Evolutionary conservation across 2,888 invertebrate genomes (phyloP), one percentile per base, ranked within the genome.

Genomic region (Chaetogeoica ovagalla): DNA sequence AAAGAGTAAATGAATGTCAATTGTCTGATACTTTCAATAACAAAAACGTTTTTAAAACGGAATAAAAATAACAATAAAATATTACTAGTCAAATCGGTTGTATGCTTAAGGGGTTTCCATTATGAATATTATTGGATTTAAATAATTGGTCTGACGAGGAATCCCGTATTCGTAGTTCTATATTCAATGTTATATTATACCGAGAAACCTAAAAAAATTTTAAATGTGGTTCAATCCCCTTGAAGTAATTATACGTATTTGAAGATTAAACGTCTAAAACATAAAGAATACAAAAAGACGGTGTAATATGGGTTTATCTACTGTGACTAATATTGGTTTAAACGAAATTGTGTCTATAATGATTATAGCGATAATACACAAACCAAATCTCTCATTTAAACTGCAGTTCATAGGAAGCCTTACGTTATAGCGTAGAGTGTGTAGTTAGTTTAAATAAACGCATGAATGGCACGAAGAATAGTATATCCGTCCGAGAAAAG

Each of bases 41-140:
- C n/a, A 7, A n/a, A 7, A n/a, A 59, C 37, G 37, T 23, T 17
- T n/a, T 11, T 19, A 39, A 65, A 39, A 39, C n/a, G 65, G 3
- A 11, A 43, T 37, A 8, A 19, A 9, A 65, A 19, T 30, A 30
- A 4, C n/a, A n/a, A 30, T 30, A 2, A 65, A 39, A 65, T 8
- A 21, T 19, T 19, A 5, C 4, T 19, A 59, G 52, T 63, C 30
- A 62, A 30, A 73, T 62, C 48, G 63, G 30, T 63, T 4, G 37
- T 30, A n/a, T 15, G 7, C 52, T 3, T 73, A 63, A 62, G 73
- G 73, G 73, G 73, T 73, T 73, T 73, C 62, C 62, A 15, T 37
- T 21, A 55, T 63, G 37, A 63, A 62, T 62, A 73, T 52, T 52
- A 52, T 5, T 15, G 62, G n/a, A 73, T 52, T 63, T 63, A 30